Conservation (phyloP, 2,888 invertebrate genomes). For the Polyommatus iphigenia region DNA sequence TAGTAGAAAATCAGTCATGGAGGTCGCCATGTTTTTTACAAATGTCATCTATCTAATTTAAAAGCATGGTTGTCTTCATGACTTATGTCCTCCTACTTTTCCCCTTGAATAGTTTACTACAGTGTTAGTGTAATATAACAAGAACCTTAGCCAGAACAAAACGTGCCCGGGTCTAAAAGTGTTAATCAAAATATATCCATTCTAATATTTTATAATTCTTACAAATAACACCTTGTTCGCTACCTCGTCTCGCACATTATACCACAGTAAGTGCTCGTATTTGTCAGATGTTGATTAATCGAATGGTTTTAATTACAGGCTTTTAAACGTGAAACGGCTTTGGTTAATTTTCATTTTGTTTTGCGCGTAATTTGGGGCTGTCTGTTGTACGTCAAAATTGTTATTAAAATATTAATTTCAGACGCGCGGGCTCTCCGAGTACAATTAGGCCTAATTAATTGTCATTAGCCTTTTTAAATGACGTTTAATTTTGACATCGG, state of each 20-base stretch:
- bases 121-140: too few relatives aligned
- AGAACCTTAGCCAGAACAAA: too few relatives aligned
- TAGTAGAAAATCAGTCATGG: too few relatives aligned
- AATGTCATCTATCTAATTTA: too few relatives aligned
- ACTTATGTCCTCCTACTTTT: too few relatives aligned
- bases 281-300: conserved; percentile 40
- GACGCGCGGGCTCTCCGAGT: background rate
- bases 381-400: conserved; percentile 27
- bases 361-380: conserved; percentile 13
- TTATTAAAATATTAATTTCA: conserved; percentile 28
- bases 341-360: conserved; percentile 32
- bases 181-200: too few relatives aligned
- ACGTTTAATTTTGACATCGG: background rate
- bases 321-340: conserved; percentile 14
- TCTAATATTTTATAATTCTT: background rate
- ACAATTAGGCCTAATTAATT: background rate
- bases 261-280: conserved; percentile 22
- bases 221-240: background rate
- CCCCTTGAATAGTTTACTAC: too few relatives aligned
- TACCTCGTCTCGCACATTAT: background rate
- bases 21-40: too few relatives aligned
- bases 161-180: too few relatives aligned
- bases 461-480: background rate
- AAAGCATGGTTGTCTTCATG: too few relatives aligned
- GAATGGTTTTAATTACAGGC: conserved; percentile 38